Base-by-base conservation (phyloP, 2,888 invertebrate genomes). In the Catocala nupta region DNA sequence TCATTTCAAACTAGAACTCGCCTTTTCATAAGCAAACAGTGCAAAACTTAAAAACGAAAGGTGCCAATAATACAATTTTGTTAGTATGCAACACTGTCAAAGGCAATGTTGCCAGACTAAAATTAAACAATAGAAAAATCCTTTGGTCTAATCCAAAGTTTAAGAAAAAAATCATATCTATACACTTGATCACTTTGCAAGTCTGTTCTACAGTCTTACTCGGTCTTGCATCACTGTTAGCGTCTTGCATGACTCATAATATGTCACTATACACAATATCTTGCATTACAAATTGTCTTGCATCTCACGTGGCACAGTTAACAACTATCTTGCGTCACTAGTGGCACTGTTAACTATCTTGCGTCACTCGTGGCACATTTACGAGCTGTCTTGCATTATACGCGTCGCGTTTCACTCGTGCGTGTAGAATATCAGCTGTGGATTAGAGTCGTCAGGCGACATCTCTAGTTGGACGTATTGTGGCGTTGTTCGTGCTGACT, bases 391-490 rank as follows among this genome's bases (percentile, higher is more conserved):
- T 59, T 53, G 59, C 56, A 43, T 43, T n/a, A 55, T 11, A 34
- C 1, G 45, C 34, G 8, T 12, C 12, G 47, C 53, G 59, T 59
- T 55, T 92, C 88, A 93, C 77, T 94, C 93, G 67, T 98, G 98
- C 65, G 98, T 97, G 92, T 98, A 98, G 83, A 98, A 97, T 84
- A 98, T 97, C 81, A 97, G 96, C 78, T 97, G 97, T 73, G 96
- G 96, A 88, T 96, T 96, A 59, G 97, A 97, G 69, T 95, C 95
- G 61, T 94, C 94, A 0, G 90, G 93, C 0, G 93, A 92, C 74
- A 94, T 90, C 68, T 94, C 94, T 8, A 94, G 75, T 59, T 94
- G 94, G 0, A 94, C 93, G 57, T 79, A 94, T 63, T 94, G 94
- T 0, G 94, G 92, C 0, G 94, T 91, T 0, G 94, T 92, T 43